phyloP scores from a whole-genome alignment of 2,797 vertebrate genomes.

The Phalanger gymnotis region DNA sequence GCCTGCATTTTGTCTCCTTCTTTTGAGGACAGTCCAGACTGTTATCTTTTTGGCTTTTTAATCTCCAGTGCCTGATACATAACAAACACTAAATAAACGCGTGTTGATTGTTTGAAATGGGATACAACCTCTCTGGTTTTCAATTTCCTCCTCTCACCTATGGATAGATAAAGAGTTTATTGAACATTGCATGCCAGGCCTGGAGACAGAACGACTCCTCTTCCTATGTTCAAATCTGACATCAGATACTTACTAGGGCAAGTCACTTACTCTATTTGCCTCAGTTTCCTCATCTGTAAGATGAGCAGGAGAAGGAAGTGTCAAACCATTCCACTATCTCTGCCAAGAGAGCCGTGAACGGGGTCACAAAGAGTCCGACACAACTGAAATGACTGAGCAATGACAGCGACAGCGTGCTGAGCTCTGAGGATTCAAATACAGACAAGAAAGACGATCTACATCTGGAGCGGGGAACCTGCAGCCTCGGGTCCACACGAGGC shows the following conservation, averaged over 20 bases:
- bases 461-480: too few species aligned
- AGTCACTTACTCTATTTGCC: background rate
- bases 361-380: background rate
- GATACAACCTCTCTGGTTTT: background rate
- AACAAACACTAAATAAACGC: too few species aligned
- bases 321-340: background rate
- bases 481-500: too few species aligned
- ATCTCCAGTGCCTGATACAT: too few species aligned
- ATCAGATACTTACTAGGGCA: background rate
- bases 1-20: too few species aligned
- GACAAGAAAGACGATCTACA: background rate
- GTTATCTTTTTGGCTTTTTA: too few species aligned
- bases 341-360: background rate
- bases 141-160: background rate
- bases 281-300: background rate
- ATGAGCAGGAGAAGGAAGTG: background rate
- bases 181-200: background rate
- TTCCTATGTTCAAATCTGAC: background rate
- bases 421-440: background rate
- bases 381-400: background rate
- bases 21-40: too few species aligned
- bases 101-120: too few species aligned
- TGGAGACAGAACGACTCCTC: too few species aligned
- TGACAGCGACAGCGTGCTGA: too few species aligned
- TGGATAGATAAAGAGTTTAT: background rate